A percentile compares a stretch with the other conserved stretches of the same genome.
Evolutionary conservation across 2,113 vertebrate species (phyloP).

Genomic region (Megaceryle torquata): DNA sequence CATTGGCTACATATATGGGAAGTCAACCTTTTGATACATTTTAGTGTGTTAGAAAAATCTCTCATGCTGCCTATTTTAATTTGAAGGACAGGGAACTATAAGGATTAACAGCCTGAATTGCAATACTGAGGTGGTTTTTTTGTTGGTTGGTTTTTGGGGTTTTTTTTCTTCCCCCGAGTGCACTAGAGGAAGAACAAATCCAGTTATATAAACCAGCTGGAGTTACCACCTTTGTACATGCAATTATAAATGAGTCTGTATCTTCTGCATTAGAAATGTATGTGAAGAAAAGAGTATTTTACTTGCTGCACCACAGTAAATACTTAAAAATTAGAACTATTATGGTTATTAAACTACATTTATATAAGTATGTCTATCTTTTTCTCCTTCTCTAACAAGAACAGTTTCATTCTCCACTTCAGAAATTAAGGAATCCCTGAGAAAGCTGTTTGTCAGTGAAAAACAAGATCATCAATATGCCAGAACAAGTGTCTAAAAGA

Average conservation of each 20-base stretch:
- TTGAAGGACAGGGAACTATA: neutral
- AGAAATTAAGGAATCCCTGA: neutral
- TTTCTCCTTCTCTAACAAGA: neutral
- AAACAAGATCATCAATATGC: neutral
- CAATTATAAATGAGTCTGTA: neutral
- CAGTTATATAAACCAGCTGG: neutral
- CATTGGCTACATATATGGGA: neutral
- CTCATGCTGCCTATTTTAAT: neutral
- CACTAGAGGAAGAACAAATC: neutral
- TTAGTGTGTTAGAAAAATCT: neutral
- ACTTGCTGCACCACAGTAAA: neutral
- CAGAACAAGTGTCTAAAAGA: neutral
- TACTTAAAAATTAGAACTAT: neutral
- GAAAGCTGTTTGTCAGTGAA: neutral
- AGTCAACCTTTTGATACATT: neutral
- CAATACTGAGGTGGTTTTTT: neutral
- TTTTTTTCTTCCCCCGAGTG: neutral
- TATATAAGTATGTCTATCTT: neutral
- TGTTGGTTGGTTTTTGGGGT: neutral
- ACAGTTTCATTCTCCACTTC: neutral
- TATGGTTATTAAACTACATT: neutral
- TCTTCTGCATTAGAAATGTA: neutral
- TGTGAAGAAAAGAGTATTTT: neutral
- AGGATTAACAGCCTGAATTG: neutral
- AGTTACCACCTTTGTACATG: neutral